phyloP scores from a whole-genome alignment of 1,140 invertebrate species.

The Phymastichus coffea region DNA sequence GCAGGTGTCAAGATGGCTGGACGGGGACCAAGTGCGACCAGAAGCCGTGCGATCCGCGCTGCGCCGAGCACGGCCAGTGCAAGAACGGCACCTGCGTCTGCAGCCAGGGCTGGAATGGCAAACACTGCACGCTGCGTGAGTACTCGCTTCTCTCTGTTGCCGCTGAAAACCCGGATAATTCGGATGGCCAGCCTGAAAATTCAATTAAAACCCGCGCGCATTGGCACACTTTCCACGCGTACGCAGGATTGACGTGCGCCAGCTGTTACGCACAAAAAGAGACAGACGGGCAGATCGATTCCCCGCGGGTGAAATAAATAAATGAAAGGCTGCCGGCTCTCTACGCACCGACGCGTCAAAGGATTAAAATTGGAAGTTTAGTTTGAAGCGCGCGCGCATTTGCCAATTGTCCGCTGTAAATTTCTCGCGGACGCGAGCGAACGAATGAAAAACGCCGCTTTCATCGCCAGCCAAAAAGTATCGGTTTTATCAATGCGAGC shows the following conservation, averaged over 20 bases:
- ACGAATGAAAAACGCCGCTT: neutral
- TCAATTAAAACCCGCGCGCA: neutral
- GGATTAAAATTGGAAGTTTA: neutral
- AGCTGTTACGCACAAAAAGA: too few species aligned
- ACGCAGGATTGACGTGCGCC: neutral
- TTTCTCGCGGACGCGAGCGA: too few species aligned
- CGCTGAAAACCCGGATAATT: neutral
- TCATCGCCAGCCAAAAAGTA: too few species aligned
- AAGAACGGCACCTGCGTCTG: slow-evolving; percentile 97
- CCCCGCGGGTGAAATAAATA: too few species aligned
- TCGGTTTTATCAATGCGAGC: too few species aligned
- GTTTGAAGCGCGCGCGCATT: neutral
- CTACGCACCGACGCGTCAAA: too few species aligned
- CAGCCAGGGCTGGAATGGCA: slow-evolving; percentile 95
- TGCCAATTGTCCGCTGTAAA: too few species aligned
- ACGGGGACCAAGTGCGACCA: slow-evolving; percentile 88
- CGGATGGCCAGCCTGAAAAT: neutral
- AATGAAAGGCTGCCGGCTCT: too few species aligned
- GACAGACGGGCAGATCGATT: too few species aligned
- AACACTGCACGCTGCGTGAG: slow-evolving; percentile 94
- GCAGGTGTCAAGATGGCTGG: slow-evolving; percentile 85
- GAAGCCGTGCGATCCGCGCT: slow-evolving; percentile 84
- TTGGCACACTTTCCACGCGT: neutral
- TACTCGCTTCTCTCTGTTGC: slow-evolving; percentile 31
- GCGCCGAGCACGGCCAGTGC: slow-evolving; percentile 93